Conservation (phyloP, 2,888 invertebrate genomes). For the Euspilapteryx auroguttella region DNA sequence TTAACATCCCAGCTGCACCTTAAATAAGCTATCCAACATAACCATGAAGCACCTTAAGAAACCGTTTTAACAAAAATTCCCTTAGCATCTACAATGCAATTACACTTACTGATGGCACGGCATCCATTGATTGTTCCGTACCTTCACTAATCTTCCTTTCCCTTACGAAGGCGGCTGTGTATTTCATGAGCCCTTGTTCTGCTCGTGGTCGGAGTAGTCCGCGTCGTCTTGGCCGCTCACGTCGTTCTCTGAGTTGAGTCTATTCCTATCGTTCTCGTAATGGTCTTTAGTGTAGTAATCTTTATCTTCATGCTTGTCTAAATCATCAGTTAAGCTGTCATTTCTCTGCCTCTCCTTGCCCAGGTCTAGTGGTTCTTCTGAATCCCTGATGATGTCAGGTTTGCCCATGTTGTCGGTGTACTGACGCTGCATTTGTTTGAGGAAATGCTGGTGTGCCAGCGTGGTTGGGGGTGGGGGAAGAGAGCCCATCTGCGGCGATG, state of each 20-base stretch:
- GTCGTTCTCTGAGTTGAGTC: conserved; percentile 23
- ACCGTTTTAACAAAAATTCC: conserved; percentile 41
- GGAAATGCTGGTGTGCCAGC: conserved; percentile 60
- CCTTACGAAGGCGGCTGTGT: neutral
- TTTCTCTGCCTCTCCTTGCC: conserved; percentile 41
- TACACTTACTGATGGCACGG: too few species aligned
- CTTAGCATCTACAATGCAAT: too few species aligned
- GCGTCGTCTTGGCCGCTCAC: conserved; percentile 39
- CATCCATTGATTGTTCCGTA: too few species aligned
- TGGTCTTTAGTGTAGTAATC: conserved; percentile 23
- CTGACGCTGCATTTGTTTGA: conserved; percentile 66
- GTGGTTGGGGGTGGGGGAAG: conserved; percentile 58
- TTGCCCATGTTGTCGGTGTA: conserved; percentile 60
- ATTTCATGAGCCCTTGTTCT: conserved; percentile 42
- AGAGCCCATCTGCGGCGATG: conserved; percentile 56
- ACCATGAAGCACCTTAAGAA: conserved; percentile 53
- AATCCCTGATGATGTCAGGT: conserved; percentile 54
- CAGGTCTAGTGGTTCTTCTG: conserved; percentile 57
- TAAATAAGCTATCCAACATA: conserved; percentile 40
- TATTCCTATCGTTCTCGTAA: conserved; percentile 29
- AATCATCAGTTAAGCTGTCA: conserved; percentile 40
- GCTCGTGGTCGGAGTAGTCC: conserved; percentile 51
- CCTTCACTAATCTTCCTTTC: neutral
- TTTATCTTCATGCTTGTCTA: conserved; percentile 57
- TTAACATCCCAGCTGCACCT: conserved; percentile 31